phyloP scores from a whole-genome alignment of 1,140 invertebrate species.

The Helicoverpa armigera region DNA sequence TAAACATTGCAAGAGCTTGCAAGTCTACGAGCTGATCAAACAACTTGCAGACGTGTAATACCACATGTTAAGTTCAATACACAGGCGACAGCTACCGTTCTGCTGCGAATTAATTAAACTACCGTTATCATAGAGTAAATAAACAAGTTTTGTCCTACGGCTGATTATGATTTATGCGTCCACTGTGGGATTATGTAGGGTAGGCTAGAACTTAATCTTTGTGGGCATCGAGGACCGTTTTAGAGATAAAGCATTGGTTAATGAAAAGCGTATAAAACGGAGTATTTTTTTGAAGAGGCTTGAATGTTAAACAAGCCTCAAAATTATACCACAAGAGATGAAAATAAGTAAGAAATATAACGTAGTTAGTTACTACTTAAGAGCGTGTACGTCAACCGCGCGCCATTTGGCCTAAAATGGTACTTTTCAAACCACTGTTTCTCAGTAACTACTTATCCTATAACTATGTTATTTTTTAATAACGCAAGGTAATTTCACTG shows the following conservation, averaged over 20 bases:
- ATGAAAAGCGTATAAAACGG: neutral
- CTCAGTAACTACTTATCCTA: too few relatives aligned
- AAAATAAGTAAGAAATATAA: too few relatives aligned
- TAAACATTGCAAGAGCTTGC: conserved; percentile 35
- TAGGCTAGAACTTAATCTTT: conserved; percentile 14
- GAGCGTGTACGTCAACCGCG: too few relatives aligned
- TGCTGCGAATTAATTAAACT: conserved; percentile 57
- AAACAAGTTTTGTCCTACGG: conserved; percentile 47
- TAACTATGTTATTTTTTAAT: too few relatives aligned
- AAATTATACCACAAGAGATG: too few relatives aligned
- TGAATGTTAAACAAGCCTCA: too few relatives aligned
- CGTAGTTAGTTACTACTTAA: too few relatives aligned
- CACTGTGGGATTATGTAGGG: neutral
- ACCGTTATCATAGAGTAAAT: conserved; percentile 58
- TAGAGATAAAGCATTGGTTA: neutral
- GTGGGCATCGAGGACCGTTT: neutral
- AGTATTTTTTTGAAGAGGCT: neutral
- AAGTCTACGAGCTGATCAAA: conserved; percentile 21
- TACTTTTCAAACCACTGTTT: too few relatives aligned
- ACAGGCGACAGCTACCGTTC: conserved; percentile 57
- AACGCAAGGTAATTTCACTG: too few relatives aligned
- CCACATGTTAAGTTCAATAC: conserved; percentile 43
- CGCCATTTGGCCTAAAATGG: too few relatives aligned
- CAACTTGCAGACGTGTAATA: conserved; percentile 44
- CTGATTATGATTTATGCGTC: conserved; percentile 37